Evolutionary conservation across 2,797 vertebrate genomes (phyloP), one percentile per base, ranked within the genome.

Genomic region (Sardinella longiceps): DNA sequence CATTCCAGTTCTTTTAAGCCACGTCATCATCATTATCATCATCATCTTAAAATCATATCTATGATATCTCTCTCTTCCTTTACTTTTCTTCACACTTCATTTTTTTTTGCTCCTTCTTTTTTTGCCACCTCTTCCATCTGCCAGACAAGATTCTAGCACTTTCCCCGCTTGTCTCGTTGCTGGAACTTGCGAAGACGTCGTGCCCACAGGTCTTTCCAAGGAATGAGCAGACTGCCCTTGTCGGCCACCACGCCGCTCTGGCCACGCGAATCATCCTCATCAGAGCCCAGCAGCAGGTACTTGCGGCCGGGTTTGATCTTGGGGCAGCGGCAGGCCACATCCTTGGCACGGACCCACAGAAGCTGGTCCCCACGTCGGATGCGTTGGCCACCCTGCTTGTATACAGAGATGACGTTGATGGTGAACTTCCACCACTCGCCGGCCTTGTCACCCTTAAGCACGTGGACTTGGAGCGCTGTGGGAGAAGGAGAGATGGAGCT

Each of bases 141-240:
- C 92, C 92, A 77, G 33, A 23, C 33, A 37, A 43, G 70, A 33
- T 14, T 96, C 94, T 98, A 99, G 96, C 98, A 99, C 93, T 98
- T 99, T 51, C 98, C 98, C 92, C 98, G 98, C 95, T 99, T 99
- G 94, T 99, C 97, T 0, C 98, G 95, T 92, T 99, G 98, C 90
- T 99, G 98, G 94, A 99, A 99, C 95, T 99, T 99, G 94, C 98
- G 95, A 83, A 99, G 97, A 85, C 98, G 91, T 87, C 98, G 95
- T 11, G 97, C 97, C 98, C 98, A 99, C 46, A 97, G 97, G 94
- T 99, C 98, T 92, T 98, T 95, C 98, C 98, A 99, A 74, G 98
- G 98, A 90, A 99, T 97, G 92, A 99, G 97, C 92, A 99, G 95
- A 93, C 98, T 99, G 89, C 94, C 97, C 91, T 99, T 99, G 94